These are phyloP conservation scores for Drosophila neotestacea DNA, from an alignment of 2,888 invertebrate genomes.

Conservation along the genomic window DNA sequence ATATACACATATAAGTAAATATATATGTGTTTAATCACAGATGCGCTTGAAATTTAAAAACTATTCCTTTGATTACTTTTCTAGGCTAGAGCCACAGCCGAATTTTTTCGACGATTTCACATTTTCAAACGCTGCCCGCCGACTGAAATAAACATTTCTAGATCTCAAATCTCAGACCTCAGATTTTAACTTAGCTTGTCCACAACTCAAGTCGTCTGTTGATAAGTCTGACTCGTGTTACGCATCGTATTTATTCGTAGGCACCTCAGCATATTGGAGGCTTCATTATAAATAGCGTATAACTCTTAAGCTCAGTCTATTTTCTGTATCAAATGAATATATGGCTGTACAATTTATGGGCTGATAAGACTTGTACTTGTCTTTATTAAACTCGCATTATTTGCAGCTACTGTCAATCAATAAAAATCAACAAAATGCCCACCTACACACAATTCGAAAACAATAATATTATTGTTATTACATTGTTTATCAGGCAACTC, in stretches of 20 bases:
- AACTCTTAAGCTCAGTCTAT: constrained; percentile 20
- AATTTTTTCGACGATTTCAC: constrained; percentile 70
- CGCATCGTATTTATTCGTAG: constrained; percentile 29
- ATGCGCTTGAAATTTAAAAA: constrained; percentile 21
- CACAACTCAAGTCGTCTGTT: not conserved
- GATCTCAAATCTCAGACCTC: not conserved
- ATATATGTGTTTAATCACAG: constrained; percentile 65
- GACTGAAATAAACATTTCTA: constrained; percentile 50
- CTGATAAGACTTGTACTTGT: constrained; percentile 9
- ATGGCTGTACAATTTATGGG: not conserved
- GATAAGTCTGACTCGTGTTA: constrained; percentile 56
- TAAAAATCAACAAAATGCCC: constrained; percentile 60
- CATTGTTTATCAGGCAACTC: constrained; percentile 60
- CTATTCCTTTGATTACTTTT: constrained; percentile 7
- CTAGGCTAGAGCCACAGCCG: constrained; percentile 31
- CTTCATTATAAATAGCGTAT: constrained; percentile 22
- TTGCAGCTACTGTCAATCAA: constrained; percentile 38
- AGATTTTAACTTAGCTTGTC: not conserved
- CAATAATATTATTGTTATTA: constrained; percentile 70
- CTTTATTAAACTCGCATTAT: constrained; percentile 9
- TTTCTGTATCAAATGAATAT: not conserved
- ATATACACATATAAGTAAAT: constrained; percentile 14
- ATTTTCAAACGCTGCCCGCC: constrained; percentile 78
- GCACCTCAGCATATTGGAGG: constrained; percentile 12
- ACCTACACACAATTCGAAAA: constrained; percentile 59